phyloP scores from a whole-genome alignment of 2,888 invertebrate species.

The Andrena hattorfiana region DNA sequence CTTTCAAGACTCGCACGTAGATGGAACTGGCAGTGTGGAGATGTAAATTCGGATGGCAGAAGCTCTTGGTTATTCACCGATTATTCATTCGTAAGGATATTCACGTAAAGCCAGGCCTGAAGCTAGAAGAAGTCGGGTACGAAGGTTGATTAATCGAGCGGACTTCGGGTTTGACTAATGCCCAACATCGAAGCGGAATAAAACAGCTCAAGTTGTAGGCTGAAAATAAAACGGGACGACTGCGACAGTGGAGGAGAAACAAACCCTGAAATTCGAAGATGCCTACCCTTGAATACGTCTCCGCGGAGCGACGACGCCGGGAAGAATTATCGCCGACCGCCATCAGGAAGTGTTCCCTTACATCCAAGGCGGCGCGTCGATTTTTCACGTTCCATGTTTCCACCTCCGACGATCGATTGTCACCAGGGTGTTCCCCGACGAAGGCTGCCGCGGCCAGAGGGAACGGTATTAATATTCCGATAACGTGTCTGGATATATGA shows the following conservation, averaged over 20 bases:
- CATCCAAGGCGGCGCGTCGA: slow-evolving; percentile 43
- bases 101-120: neutral
- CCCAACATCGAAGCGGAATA: neutral
- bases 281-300: neutral
- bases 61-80: no score
- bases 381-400: slow-evolving; percentile 52
- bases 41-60: no score
- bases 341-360: slow-evolving; percentile 57
- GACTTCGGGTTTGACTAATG: neutral
- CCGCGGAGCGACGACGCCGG: slow-evolving; percentile 29
- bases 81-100: neutral
- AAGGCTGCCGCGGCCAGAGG: neutral
- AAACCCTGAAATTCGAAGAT: slow-evolving; percentile 44
- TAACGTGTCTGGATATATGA: slow-evolving; percentile 56
- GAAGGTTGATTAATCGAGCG: neutral
- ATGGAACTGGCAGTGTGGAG: no score
- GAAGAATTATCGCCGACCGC: slow-evolving; percentile 50
- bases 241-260: slow-evolving; percentile 13
- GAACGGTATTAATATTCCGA: slow-evolving; percentile 68
- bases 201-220: neutral
- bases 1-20: neutral
- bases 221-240: neutral
- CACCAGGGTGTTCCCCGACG: slow-evolving; percentile 34
- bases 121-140: neutral
- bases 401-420: slow-evolving; percentile 50